Conservation (phyloP, 2,113 vertebrate species). For the Nymphicus hollandicus region DNA sequence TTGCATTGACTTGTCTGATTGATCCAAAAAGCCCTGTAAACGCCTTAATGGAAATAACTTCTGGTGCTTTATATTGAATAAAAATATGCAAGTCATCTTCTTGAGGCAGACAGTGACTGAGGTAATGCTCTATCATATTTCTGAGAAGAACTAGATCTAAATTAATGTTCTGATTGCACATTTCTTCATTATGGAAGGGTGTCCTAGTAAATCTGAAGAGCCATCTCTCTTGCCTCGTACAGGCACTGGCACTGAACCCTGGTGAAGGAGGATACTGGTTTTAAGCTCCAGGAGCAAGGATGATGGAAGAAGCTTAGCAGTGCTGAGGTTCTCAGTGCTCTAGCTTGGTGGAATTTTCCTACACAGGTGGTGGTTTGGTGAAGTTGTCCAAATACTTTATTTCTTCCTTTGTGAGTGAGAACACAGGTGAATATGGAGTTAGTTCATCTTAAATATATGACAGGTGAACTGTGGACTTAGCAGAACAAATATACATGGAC, state of each 20-base stretch:
- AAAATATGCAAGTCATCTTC: background rate
- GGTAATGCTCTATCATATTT: background rate
- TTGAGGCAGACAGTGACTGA: background rate
- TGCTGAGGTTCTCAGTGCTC: background rate
- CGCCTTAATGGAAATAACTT: background rate
- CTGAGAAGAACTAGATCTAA: background rate
- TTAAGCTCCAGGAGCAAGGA: background rate
- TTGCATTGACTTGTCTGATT: background rate
- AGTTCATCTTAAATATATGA: background rate
- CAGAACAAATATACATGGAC: background rate
- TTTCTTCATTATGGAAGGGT: background rate
- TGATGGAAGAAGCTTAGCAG: background rate
- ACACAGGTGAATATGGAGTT: background rate
- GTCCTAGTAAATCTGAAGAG: background rate
- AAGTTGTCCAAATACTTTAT: background rate
- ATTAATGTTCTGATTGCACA: background rate
- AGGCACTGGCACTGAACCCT: background rate
- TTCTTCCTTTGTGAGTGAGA: background rate
- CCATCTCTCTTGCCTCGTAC: background rate
- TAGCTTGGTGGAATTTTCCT: background rate
- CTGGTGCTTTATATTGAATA: background rate
- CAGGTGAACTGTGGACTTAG: background rate
- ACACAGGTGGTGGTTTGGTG: background rate
- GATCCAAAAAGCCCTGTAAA: background rate
- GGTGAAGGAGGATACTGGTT: background rate